Evolutionary conservation across 2,888 invertebrate genomes (phyloP), one percentile per base, ranked within the genome.

Genomic region (Anoplius nigerrimus): DNA sequence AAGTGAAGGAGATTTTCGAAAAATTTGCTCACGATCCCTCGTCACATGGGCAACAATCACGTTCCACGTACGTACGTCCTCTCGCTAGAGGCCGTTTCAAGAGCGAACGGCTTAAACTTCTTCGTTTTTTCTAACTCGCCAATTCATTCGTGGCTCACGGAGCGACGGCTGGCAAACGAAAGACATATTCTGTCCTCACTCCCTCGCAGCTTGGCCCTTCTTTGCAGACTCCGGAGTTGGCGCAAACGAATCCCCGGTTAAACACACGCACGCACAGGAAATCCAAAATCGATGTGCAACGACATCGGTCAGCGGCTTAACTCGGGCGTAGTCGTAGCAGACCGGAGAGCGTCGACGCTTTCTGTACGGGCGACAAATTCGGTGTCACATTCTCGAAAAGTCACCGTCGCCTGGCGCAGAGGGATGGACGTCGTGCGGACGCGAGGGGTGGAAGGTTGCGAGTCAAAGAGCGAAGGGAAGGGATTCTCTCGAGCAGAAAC

Each of bases 301-400:
- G 62, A 75, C 60, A 72, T 76, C 71, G 78, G 65, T 67, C 70
- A 66, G 64, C 72, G 65, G 70, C 70, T 77, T 66, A 62, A 57
- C 59, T 57, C 60, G 70, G 74, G 74, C 69, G 65, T 63, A 74
- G 69, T 71, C 68, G 66, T 55, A 18, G 21, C 16, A 46, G 22
- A 48, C 56, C n/a, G 43, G 69, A 71, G 69, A 46, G 71, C 65
- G 70, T 61, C 54, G 63, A 70, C 67, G 24, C n/a, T n/a, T 55
- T 74, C 70, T 70, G 72, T 67, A 66, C 64, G 22, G 48, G 15
- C 60, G 74, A 78, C 78, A 78, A 78, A 78, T 78, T 78, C 74
- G 62, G 62, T 66, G 66, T 70, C 70, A 69, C 74, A 69, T 78
- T 78, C 76, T 67, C 74, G 74, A 72, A 74, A 77, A 80, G 77